Evolutionary conservation across 2,113 vertebrate species (phyloP).

Genomic region (Corythornis vintsioides): DNA sequence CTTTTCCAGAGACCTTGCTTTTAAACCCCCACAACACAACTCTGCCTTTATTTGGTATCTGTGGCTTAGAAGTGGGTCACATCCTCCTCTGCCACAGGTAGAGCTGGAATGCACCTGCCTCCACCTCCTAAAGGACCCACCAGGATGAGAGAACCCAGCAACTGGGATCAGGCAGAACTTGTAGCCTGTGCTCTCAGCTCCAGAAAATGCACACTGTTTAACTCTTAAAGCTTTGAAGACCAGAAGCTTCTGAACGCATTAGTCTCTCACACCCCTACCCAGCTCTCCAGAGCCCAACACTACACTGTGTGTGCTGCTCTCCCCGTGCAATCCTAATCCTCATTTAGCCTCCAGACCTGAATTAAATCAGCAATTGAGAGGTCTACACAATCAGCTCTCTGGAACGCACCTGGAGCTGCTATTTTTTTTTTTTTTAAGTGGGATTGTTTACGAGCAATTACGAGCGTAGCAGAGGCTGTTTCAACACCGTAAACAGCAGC

Average conservation of each 20-base stretch:
- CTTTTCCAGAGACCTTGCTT: neutral
- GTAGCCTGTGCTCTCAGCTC: neutral
- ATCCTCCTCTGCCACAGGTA: accelerated
- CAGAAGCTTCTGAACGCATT: neutral
- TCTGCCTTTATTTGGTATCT: neutral
- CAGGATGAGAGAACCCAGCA: neutral
- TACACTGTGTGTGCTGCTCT: accelerated
- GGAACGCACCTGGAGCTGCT: neutral
- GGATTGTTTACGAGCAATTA: neutral
- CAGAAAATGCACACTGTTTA: neutral
- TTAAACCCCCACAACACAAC: neutral
- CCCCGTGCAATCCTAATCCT: neutral
- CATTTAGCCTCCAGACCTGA: neutral
- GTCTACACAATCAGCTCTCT: neutral
- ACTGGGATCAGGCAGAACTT: neutral
- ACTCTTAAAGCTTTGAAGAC: neutral
- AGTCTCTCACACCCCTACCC: neutral
- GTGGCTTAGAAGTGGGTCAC: neutral
- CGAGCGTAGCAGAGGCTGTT: neutral
- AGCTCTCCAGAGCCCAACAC: neutral
- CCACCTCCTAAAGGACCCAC: neutral
- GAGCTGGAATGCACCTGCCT: neutral
- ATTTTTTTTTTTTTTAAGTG: neutral
- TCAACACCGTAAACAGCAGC: neutral
- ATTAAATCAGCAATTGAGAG: neutral